Evolutionary conservation across 92 coral and sea anemone species (phyloP).

Genomic region (Phenganax marumi): DNA sequence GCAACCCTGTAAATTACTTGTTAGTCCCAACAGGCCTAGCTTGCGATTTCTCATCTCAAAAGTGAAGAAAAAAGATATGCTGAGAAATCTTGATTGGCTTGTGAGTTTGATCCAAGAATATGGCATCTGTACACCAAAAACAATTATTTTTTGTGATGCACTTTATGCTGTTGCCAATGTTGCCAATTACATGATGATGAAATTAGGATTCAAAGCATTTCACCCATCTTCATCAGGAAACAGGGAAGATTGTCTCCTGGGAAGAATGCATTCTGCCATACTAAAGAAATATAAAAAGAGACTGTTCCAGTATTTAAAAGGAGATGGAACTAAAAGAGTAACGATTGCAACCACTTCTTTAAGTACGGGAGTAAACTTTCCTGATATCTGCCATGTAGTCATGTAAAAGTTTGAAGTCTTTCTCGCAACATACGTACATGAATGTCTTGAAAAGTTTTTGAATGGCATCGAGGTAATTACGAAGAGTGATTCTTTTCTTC

Average conservation of each 20-base stretch:
- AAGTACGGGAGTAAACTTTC: slow-evolving; percentile 61
- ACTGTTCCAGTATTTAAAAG: slow-evolving; percentile 38
- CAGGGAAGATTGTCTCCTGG: slow-evolving; percentile 47
- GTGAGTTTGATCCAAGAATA: neutral
- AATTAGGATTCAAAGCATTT: slow-evolving; percentile 43
- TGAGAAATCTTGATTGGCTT: slow-evolving; percentile 38
- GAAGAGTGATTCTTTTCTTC: too few species aligned
- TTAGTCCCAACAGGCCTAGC: slow-evolving; percentile 46
- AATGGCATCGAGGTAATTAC: too few species aligned
- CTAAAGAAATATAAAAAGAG: slow-evolving; percentile 46
- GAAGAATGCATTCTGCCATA: slow-evolving; percentile 50
- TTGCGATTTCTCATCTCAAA: slow-evolving; percentile 28
- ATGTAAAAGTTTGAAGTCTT: too few species aligned
- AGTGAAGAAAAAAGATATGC: slow-evolving; percentile 10
- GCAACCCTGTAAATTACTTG: neutral
- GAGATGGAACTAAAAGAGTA: slow-evolving; percentile 50
- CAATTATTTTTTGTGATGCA: slow-evolving; percentile 54
- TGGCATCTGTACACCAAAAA: slow-evolving; percentile 32
- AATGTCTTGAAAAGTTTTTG: too few species aligned
- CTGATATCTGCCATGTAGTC: slow-evolving; percentile 49
- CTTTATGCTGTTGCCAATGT: slow-evolving; percentile 56
- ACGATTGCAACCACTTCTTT: slow-evolving; percentile 55
- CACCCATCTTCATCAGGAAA: slow-evolving; percentile 31
- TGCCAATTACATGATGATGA: slow-evolving; percentile 49
- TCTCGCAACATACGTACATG: too few species aligned